Evolutionary conservation across 2,113 vertebrate species (phyloP).

Genomic region (Empidonax traillii): DNA sequence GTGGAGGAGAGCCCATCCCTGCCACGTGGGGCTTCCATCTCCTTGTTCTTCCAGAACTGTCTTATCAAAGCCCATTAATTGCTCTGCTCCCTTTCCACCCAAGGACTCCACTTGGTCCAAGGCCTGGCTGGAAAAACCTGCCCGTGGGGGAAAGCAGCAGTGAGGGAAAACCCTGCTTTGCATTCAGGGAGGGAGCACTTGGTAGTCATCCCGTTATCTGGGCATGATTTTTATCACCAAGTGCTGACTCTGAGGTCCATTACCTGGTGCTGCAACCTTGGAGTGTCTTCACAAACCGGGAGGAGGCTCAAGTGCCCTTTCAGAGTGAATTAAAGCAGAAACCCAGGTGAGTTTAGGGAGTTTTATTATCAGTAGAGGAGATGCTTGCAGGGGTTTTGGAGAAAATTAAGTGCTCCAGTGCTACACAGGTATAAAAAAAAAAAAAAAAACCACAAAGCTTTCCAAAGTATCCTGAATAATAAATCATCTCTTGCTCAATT

Average conservation of each 20-base stretch:
- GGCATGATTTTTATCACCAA: conserved; percentile 8
- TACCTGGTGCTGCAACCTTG: neutral
- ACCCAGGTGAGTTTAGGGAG: neutral
- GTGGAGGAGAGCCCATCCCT: neutral
- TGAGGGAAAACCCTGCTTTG: neutral
- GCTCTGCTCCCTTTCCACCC: neutral
- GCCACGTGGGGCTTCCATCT: neutral
- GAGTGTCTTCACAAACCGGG: neutral
- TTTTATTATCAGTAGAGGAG: conserved; percentile 20
- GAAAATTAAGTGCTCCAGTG: neutral
- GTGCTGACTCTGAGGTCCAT: neutral
- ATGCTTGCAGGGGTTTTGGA: neutral
- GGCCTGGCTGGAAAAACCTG: neutral
- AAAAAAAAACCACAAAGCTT: neutral
- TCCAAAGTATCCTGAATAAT: neutral
- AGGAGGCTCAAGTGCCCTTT: neutral
- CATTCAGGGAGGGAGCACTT: neutral
- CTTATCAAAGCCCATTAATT: neutral
- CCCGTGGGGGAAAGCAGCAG: neutral
- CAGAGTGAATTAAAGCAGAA: conserved; percentile 59
- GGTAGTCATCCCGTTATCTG: conserved; percentile 35
- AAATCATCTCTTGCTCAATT: accelerated
- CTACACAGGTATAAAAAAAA: neutral
- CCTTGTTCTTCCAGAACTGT: neutral
- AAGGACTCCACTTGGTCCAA: neutral